A percentile compares a stretch with the other conserved stretches of the same genome.
Evolutionary conservation across 1,140 invertebrate species (phyloP).

Genomic region (Pseudomyrmex sp.): DNA sequence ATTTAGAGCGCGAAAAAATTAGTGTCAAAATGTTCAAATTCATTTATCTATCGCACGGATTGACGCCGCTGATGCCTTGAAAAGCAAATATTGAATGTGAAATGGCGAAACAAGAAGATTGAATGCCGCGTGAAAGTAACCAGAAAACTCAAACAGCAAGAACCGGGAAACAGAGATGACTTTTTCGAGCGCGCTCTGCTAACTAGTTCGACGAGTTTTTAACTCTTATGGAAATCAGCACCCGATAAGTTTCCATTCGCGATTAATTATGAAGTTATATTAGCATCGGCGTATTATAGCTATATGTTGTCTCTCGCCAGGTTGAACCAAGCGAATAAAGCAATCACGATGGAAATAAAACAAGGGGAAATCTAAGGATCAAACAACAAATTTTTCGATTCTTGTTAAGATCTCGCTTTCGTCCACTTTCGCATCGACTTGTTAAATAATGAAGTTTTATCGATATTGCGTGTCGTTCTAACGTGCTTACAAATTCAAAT

Average conservation of each 20-base stretch:
- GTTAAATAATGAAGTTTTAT: too few species aligned
- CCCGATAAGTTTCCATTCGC: conserved; percentile 19
- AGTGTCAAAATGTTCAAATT: too few species aligned
- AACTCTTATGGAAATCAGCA: conserved; percentile 4
- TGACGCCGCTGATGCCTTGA: not conserved
- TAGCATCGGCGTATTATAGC: not conserved
- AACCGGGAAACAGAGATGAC: not conserved
- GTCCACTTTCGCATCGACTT: not conserved
- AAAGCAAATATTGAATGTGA: not conserved
- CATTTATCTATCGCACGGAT: too few species aligned
- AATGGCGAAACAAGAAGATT: not conserved
- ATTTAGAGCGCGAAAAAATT: too few species aligned
- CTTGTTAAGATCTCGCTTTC: not conserved
- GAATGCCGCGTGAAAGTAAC: not conserved
- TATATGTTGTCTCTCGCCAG: not conserved
- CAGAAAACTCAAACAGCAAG: not conserved
- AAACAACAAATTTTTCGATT: conserved; percentile 43
- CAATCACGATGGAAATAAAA: conserved; percentile 15
- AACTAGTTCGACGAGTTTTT: conserved; percentile 20
- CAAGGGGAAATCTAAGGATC: not conserved
- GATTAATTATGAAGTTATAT: conserved; percentile 48
- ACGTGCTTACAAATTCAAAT: not conserved
- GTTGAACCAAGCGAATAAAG: conserved; percentile 8
- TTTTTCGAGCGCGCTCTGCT: not conserved
- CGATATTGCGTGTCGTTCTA: not conserved